phyloP scores from a whole-genome alignment of 37 sponge, comb jelly and placozoan species.

The Ianthella basta region DNA sequence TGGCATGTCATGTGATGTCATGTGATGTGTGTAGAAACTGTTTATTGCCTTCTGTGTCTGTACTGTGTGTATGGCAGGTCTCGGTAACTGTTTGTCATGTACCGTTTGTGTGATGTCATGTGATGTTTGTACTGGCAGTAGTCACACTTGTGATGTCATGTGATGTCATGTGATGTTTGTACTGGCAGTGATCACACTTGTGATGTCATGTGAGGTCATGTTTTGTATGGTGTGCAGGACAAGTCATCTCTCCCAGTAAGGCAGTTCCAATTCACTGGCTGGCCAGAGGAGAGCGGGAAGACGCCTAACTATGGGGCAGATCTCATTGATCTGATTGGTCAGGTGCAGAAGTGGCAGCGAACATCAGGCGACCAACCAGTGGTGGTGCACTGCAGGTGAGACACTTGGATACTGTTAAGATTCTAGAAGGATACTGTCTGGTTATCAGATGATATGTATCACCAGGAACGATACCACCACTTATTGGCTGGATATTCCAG shows the following conservation, averaged over 20 bases:
- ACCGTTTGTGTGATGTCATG: no score
- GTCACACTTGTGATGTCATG: no score
- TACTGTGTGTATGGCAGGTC: no score
- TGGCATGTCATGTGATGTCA: no score
- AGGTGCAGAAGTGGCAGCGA: constrained; percentile 89
- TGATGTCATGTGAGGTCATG: neutral
- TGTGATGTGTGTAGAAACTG: no score
- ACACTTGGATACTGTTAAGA: neutral
- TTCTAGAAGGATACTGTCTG: neutral
- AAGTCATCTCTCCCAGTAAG: constrained; percentile 69
- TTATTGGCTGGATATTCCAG: neutral
- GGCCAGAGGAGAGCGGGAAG: constrained; percentile 79
- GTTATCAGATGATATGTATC: neutral
- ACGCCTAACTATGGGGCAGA: constrained; percentile 64
- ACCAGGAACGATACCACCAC: no score
- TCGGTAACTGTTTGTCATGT: no score
- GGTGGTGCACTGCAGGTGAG: constrained; percentile 89
- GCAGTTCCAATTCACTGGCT: constrained; percentile 90
- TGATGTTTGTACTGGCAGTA: no score
- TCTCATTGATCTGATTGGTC: constrained; percentile 83
- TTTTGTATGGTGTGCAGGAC: constrained; percentile 36
- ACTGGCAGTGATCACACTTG: no score
- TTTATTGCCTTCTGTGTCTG: no score
- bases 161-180: no score
- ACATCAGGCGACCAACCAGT: constrained; percentile 72